These are phyloP conservation scores for Corythornis vintsioides DNA, from an alignment of 2,113 vertebrate species.

Conservation along the genomic window DNA sequence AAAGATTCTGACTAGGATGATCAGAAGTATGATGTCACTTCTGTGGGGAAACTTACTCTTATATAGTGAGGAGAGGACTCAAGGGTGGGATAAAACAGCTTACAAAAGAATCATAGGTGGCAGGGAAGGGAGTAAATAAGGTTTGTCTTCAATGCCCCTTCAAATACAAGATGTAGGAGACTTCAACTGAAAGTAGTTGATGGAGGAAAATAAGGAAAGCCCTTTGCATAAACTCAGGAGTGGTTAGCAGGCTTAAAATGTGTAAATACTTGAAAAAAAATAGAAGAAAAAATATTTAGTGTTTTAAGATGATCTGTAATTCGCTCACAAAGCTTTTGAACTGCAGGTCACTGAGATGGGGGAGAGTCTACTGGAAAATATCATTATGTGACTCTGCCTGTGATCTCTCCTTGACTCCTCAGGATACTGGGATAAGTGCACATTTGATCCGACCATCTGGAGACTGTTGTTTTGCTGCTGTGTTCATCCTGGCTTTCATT, in stretches of 20 bases:
- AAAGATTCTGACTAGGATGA: background rate
- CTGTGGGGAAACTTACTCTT: background rate
- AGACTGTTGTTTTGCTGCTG: background rate
- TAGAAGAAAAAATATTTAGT: background rate
- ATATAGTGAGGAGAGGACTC: background rate
- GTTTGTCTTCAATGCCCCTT: background rate
- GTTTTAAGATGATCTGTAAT: background rate
- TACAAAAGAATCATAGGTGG: background rate
- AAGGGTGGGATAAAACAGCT: background rate
- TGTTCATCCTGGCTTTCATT: background rate
- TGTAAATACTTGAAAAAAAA: background rate
- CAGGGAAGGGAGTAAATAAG: background rate
- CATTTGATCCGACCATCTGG: background rate
- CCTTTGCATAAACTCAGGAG: background rate
- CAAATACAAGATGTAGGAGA: background rate
- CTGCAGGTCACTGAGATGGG: background rate
- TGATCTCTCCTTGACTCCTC: background rate
- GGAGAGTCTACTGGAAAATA: background rate
- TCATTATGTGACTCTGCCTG: background rate
- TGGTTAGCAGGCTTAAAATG: background rate
- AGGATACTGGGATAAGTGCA: background rate
- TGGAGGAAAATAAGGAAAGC: background rate
- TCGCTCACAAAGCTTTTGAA: background rate
- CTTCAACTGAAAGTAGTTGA: background rate
- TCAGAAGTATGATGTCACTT: background rate